Percentiles rank a stretch among this genome's conserved stretches.
Evolutionary conservation across 2,113 vertebrate genomes (phyloP).

Genomic region (Podiceps cristatus): DNA sequence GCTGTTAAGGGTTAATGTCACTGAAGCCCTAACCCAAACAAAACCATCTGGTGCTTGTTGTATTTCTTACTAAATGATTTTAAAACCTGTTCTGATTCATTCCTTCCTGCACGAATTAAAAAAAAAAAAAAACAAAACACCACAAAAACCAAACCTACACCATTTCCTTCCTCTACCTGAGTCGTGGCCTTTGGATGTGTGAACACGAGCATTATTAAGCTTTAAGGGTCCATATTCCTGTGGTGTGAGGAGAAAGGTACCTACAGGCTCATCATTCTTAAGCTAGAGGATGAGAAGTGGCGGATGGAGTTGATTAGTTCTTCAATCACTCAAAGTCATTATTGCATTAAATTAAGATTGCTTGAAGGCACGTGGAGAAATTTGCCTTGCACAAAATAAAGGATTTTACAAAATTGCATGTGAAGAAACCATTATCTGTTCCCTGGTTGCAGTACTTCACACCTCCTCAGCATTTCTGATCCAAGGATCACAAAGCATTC

Average conservation of each 20-base stretch:
- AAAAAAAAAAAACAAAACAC: not conserved
- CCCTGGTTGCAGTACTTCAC: not conserved
- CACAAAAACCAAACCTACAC: not conserved
- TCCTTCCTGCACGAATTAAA: not conserved
- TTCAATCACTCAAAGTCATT: constrained; percentile 33
- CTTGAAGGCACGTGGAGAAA: not conserved
- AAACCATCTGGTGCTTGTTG: not conserved
- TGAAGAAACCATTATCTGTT: not conserved
- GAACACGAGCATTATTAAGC: not conserved
- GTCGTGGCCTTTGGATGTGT: not conserved
- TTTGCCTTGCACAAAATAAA: not conserved
- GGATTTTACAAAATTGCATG: not conserved
- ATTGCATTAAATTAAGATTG: constrained; percentile 6
- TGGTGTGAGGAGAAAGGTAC: not conserved
- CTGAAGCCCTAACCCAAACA: not conserved
- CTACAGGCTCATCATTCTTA: not conserved
- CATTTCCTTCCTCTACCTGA: not conserved
- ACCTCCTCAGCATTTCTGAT: not conserved
- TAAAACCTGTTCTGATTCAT: not conserved
- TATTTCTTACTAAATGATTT: not conserved
- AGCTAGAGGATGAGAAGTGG: not conserved
- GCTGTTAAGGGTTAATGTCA: not conserved
- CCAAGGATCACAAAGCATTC: not conserved
- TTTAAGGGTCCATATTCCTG: not conserved
- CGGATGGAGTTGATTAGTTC: constrained; percentile 4